Conservation (phyloP, 2,113 vertebrate species). For the Bubo bubo region DNA sequence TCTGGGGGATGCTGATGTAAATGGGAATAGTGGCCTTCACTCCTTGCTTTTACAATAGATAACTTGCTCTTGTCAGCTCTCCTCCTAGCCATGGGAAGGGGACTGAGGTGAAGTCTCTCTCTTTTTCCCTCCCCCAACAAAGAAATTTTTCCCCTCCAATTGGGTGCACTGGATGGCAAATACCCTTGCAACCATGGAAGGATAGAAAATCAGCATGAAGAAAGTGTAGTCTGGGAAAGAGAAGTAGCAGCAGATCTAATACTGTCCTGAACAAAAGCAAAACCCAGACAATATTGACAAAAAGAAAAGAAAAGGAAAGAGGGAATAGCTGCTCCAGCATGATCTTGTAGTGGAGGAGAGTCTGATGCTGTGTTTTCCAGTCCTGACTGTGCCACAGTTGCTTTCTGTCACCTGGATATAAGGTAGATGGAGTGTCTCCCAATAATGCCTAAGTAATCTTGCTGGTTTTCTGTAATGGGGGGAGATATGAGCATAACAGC, state of each 20-base stretch:
- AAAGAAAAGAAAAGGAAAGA: not conserved
- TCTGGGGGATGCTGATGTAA: not conserved
- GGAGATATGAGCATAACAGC: rapidly evolving
- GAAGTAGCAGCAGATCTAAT: not conserved
- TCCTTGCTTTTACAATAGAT: not conserved
- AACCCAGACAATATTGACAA: not conserved
- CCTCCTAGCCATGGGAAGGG: not conserved
- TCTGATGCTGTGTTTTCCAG: not conserved
- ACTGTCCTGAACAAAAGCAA: not conserved
- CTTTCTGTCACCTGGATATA: not conserved
- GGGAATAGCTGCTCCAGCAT: not conserved
- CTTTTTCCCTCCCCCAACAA: not conserved
- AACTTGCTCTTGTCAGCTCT: not conserved
- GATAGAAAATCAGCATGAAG: not conserved
- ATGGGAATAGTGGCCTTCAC: not conserved
- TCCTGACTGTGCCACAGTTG: not conserved
- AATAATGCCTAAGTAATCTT: not conserved
- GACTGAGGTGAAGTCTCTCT: not conserved
- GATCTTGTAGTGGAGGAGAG: not conserved
- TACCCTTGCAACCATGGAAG: not conserved
- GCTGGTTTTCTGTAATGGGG: not conserved
- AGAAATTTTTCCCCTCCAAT: not conserved
- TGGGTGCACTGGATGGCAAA: not conserved
- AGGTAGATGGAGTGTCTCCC: not conserved
- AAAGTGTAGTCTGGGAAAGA: not conserved